Base-by-base conservation (phyloP, 1,140 invertebrate species). In the Dendroctonus valens region DNA sequence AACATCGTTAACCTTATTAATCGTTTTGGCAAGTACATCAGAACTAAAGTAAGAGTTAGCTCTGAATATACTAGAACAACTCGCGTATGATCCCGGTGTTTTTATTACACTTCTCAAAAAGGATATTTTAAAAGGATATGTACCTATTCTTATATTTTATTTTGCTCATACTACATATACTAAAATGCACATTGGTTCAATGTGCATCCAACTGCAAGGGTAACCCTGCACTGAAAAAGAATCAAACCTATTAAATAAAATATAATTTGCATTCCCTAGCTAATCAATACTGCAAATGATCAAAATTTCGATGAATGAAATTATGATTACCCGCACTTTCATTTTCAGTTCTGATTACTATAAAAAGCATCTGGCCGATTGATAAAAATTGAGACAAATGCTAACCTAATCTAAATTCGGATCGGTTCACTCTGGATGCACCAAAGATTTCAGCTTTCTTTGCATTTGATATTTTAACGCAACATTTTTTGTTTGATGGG, bases 391-490 rank as follows among this genome's bases (percentile, higher is more conserved):
- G 26, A 26, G 3, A 26, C 1, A 26, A 26, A 26, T 70, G 71
- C 67, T 40, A 51, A 74, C 73, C 69, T 73, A 69, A 7, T 70
- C 58, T 70, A 62, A 73, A 72, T 50, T 58, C 57, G 41, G 54
- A 41, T 55, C 69, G 72, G 39, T 42, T 54, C 11, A n/a, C 8
- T 7, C 65, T 52, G 44, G 70, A 69, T 53, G 67, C 64, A 54
- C 51, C 68, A 6, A 74, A 61, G 52, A 84, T 65, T 69, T 78
- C 72, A n/a, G 78, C 72, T 71, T 83, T 83, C 5, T 79, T 68
- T 49, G 51, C 40, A 48, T 48, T 69, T 72, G 70, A 65, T 50
- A 74, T 50, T 51, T 71, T 69, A 14, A 83, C 81, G 77, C 70
- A 82, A 72, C 70, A 69, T 73, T 50, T 79, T 72, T 39, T 62